Conservation (phyloP, 2,113 vertebrate genomes). For the Elachura formosa region DNA sequence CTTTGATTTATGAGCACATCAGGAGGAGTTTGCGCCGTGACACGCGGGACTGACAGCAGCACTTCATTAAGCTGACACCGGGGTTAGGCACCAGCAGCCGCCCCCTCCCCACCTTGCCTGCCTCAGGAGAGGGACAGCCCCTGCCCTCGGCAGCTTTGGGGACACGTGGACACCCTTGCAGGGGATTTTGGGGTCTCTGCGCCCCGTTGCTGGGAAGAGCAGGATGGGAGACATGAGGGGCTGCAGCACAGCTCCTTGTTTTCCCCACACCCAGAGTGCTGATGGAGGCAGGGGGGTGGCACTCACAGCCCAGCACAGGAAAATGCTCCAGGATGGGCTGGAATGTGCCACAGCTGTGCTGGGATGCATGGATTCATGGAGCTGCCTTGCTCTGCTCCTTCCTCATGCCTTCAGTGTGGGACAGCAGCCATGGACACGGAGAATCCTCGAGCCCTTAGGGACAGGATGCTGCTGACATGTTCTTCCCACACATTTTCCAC, state of each 20-base stretch:
- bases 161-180: neutral
- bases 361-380: neutral
- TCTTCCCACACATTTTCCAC: neutral
- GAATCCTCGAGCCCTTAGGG: neutral
- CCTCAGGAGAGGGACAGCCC: neutral
- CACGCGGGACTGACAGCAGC: constrained; percentile 85
- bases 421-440: neutral
- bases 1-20: constrained; percentile 97
- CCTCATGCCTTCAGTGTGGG: fast-evolving
- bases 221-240: neutral
- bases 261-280: neutral
- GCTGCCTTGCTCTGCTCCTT: neutral
- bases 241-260: fast-evolving
- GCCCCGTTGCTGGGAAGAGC: neutral
- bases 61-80: constrained; percentile 89
- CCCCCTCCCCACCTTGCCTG: neutral
- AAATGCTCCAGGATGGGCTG: neutral
- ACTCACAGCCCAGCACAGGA: too few relatives aligned
- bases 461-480: neutral
- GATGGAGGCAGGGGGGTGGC: neutral
- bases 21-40: constrained; percentile 87
- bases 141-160: neutral
- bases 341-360: neutral
- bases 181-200: neutral
- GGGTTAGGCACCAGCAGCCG: constrained; percentile 50